These are phyloP conservation scores for Shargacucullia verbasci DNA, from an alignment of 2,888 invertebrate species.

Conservation along the genomic window DNA sequence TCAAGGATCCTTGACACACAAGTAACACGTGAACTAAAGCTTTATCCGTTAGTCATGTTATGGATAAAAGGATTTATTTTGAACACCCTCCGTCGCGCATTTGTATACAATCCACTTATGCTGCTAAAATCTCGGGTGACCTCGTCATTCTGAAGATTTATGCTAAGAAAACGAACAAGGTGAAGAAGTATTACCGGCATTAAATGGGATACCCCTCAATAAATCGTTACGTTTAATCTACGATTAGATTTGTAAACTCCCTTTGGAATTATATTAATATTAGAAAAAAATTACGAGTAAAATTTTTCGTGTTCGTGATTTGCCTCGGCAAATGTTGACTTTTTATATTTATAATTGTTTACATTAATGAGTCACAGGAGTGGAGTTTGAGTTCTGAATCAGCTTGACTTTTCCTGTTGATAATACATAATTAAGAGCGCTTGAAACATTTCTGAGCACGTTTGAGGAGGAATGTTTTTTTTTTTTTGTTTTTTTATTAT, in stretches of 20 bases:
- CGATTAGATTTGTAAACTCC: conserved; percentile 6
- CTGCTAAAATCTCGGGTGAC: conserved; percentile 21
- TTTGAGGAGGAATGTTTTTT: too few species aligned
- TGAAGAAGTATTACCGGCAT: conserved; percentile 19
- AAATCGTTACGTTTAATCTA: conserved; percentile 13
- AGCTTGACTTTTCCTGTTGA: too few species aligned
- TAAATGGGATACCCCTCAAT: conserved; percentile 10
- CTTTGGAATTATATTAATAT: not conserved
- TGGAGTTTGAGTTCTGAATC: too few species aligned
- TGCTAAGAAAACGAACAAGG: conserved; percentile 20
- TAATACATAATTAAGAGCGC: too few species aligned
- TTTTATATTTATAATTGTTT: too few species aligned
- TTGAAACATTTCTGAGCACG: too few species aligned
- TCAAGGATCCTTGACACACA: conserved; percentile 11
- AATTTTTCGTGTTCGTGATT: too few species aligned
- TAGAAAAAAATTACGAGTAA: not conserved
- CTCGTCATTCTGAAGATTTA: conserved; percentile 31
- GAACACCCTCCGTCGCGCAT: conserved; percentile 18
- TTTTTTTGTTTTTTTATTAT: too few species aligned
- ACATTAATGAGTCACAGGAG: too few species aligned
- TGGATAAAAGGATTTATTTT: conserved; percentile 40
- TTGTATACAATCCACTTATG: conserved; percentile 40
- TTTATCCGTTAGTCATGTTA: conserved; percentile 31
- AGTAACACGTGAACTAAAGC: conserved; percentile 16
- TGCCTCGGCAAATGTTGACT: too few species aligned